phyloP scores from a whole-genome alignment of 2,113 vertebrate species.

The Ciconia stormi region DNA sequence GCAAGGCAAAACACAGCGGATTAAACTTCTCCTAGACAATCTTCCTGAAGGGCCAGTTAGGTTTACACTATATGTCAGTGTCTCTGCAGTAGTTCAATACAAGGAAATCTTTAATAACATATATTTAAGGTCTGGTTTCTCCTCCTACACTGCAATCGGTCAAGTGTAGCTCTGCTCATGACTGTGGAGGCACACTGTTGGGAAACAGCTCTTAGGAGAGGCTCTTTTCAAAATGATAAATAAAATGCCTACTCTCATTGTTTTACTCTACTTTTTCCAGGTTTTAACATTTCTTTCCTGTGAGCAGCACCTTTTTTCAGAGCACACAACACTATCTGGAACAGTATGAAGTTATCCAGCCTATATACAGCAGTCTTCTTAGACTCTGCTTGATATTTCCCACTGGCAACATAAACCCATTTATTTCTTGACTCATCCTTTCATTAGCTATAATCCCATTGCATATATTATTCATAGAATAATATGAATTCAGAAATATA shows the following conservation, averaged over 20 bases:
- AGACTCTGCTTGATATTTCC: conserved; percentile 19
- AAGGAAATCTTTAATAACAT: neutral
- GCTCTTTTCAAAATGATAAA: neutral
- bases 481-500: neutral
- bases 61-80: neutral
- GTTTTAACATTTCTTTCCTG: neutral
- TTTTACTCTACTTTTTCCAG: neutral
- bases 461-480: conserved; percentile 55
- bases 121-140: neutral
- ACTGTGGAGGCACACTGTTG: neutral
- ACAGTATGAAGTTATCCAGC: neutral
- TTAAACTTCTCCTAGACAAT: neutral
- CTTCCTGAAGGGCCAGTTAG: neutral
- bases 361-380: neutral
- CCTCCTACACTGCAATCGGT: neutral
- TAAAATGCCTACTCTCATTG: neutral
- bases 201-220: neutral
- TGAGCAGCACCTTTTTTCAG: neutral
- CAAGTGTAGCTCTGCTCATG: neutral
- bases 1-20: neutral
- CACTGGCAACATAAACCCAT: conserved; percentile 28
- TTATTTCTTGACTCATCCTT: conserved; percentile 50
- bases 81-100: neutral
- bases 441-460: conserved; percentile 19
- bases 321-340: neutral